Base-by-base conservation (phyloP, 2,797 vertebrate genomes). In the Alcedo atthis region DNA sequence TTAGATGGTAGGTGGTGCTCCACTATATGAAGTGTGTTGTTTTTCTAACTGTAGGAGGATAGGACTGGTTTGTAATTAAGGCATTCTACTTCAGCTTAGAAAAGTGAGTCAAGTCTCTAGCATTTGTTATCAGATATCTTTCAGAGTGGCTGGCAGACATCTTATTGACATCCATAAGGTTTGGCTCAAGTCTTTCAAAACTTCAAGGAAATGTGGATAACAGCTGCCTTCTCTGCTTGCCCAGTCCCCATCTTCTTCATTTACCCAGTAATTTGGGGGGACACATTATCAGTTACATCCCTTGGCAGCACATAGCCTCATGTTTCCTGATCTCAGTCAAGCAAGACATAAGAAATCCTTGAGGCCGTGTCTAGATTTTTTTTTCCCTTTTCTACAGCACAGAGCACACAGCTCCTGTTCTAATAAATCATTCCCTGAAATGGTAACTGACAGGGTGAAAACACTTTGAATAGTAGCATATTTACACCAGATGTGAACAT, bases 401-500 rank as follows among this genome's bases (percentile, higher is more conserved):
- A 49, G 71, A 94, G 62, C 64, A 61, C 59, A 26, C 26, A 58
- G 28, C n/a, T 82, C 40, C 51, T 58, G 51, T 21, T 70, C 48
- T 2, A 71, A 74, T 88, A 84, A 87, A 86, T 96, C 93, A 92
- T 48, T 33, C 54, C 51, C 75, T 54, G 81, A 74, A 92, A 87
- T n/a, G 32, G 71, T 22, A 70, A 86, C 85, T 80, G 88, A 80
- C 90, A 88, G 61, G 58, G 40, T 26, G 40, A 96, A 91, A 87
- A 2, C 81, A 71, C 88, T 93, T 75, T 86, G 81, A 89, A 96
- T 62, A 75, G 83, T 1, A 89, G 55, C 91, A 89, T 94, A 92
- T 95, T 96, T 90, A 86, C 66, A 94, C 75, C 94, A 96, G 94
- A 90, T 92, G 93, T 15, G 12, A 92, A 51, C 90, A 87, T 1